Conservation (phyloP, 2,888 invertebrate genomes). For the Meiosimyza platycephala region DNA sequence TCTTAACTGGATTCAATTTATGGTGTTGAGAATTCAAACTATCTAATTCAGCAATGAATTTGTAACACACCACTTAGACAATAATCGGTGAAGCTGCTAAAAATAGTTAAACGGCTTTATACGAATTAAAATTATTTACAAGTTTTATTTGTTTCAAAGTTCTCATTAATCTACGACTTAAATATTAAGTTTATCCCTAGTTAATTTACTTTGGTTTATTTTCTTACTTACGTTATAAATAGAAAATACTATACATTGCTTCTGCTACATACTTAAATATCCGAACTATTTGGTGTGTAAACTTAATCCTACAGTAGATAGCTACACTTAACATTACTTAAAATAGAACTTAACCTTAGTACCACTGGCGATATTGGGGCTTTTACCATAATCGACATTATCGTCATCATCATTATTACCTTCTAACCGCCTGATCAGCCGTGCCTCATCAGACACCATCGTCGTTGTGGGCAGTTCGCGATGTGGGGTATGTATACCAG, state of each 20-base stretch:
- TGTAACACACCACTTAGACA: too few species aligned
- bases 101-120: too few species aligned
- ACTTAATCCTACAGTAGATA: conserved; percentile 12
- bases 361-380: conserved; percentile 13
- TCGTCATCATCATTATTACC: conserved; percentile 58
- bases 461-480: conserved; percentile 60
- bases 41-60: too few species aligned
- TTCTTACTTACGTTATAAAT: conserved; percentile 38
- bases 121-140: too few species aligned
- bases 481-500: conserved; percentile 62
- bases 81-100: too few species aligned
- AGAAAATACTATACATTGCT: not conserved
- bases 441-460: conserved; percentile 63
- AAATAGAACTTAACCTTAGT: conserved; percentile 63
- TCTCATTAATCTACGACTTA: not conserved
- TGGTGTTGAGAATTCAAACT: too few species aligned
- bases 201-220: conserved; percentile 29
- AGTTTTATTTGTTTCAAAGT: too few species aligned
- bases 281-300: too few species aligned
- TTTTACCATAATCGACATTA: conserved; percentile 19
- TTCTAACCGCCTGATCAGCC: conserved; percentile 65
- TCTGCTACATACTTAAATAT: conserved; percentile 13
- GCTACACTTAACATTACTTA: conserved; percentile 42
- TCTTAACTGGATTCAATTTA: too few species aligned
- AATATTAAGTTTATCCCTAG: conserved; percentile 15